phyloP scores from a whole-genome alignment of 2,888 invertebrate genomes.

The Mythimna loreyi region DNA sequence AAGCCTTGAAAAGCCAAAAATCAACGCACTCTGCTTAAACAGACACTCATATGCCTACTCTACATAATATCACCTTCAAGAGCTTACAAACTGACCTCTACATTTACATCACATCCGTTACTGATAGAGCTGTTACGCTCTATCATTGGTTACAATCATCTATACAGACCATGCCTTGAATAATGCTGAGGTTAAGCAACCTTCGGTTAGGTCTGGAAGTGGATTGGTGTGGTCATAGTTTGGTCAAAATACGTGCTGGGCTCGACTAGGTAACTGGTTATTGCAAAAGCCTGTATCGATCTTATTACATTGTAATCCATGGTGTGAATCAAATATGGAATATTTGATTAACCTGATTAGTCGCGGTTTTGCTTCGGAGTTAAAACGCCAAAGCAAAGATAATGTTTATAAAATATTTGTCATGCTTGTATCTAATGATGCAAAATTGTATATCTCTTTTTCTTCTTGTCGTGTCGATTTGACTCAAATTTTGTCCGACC shows the following conservation, averaged over 20 bases:
- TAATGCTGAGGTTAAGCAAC: conserved; percentile 50
- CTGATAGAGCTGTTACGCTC: conserved; percentile 51
- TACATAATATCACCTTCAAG: conserved; percentile 50
- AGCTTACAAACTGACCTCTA: conserved; percentile 46
- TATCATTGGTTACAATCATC: conserved; percentile 55
- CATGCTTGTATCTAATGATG: no score
- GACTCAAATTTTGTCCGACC: no score
- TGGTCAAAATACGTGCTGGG: conserved; percentile 30
- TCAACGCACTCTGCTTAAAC: background rate
- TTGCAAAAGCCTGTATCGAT: conserved; percentile 1
- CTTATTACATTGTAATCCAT: background rate
- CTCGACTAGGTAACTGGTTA: no score
- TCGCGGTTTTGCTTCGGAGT: no score
- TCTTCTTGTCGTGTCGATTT: no score
- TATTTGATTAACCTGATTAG: no score
- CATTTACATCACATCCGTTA: conserved; percentile 58
- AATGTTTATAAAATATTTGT: no score
- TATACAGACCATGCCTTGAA: conserved; percentile 46
- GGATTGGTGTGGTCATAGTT: conserved; percentile 13
- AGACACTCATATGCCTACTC: conserved; percentile 2
- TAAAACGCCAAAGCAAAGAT: no score
- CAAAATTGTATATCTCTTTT: no score
- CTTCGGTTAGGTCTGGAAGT: conserved; percentile 9
- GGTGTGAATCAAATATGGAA: background rate
- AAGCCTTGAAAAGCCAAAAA: no score